phyloP scores from a whole-genome alignment of 2,113 vertebrate genomes.

The Mus pahari region DNA sequence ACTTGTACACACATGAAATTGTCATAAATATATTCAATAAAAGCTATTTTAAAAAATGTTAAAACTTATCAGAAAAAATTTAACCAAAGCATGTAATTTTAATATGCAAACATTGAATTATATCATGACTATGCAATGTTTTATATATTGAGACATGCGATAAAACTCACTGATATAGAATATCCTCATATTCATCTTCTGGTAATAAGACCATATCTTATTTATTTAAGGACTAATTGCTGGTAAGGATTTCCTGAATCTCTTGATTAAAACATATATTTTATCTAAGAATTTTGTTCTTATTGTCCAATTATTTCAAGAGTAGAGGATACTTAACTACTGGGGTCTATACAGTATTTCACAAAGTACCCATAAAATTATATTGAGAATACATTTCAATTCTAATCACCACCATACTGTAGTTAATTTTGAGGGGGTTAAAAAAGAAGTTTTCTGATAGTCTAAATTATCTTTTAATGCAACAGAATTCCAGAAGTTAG shows the following conservation, averaged over 20 bases:
- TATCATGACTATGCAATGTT: not conserved
- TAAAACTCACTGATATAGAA: not conserved
- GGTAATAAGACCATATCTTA: not conserved
- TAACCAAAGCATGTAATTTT: not conserved
- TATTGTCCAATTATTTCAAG: not conserved
- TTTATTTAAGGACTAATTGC: not conserved
- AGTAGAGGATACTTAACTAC: not conserved
- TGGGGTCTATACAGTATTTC: not conserved
- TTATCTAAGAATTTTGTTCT: not conserved
- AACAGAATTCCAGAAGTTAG: not conserved
- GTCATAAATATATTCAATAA: not conserved
- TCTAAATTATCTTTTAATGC: constrained; percentile 14
- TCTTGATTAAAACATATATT: not conserved
- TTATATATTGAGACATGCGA: not conserved
- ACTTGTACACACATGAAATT: not conserved
- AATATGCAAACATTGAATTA: not conserved
- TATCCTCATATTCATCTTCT: not conserved
- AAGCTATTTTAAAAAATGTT: not conserved
- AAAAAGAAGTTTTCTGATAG: constrained; percentile 33
- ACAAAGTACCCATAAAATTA: not conserved
- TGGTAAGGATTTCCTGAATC: not conserved
- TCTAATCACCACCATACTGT: not conserved
- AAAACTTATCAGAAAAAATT: not conserved
- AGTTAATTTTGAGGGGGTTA: not conserved
- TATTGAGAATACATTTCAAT: not conserved